Base-by-base conservation (phyloP, 2,888 invertebrate genomes). In the Andrena flavipes region DNA sequence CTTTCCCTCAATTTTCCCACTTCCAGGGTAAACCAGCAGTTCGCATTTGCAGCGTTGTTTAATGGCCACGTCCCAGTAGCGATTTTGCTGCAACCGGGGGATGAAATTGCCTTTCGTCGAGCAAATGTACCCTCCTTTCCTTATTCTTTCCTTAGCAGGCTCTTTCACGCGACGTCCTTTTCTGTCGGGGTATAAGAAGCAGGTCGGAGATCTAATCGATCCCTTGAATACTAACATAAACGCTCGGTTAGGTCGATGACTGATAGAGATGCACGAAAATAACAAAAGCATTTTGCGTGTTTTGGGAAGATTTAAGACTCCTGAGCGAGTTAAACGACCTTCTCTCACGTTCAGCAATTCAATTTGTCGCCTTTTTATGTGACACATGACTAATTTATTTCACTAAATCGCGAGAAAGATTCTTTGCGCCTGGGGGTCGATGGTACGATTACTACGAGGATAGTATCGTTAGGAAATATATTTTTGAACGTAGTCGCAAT, bases 161-260 rank as follows among this genome's bases (percentile, higher is more conserved):
- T 16, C 56, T 56, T 4, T 23, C 10, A 56, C 23, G 56, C 26
- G 62, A 33, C 56, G 48, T 42, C 69, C 67, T 60, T 77, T 80
- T 64, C 51, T 13, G 60, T 68, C 62, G 65, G 65, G 64, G 64
- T 33, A 67, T 63, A 71, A 62, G 23, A 23, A 62, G 62, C 35
- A 77, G 79, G 68, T 81, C 70, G 77, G 82, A 74, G 78, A 80
- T 73, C 60, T 82, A 56, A 56, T 56, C 56, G 56, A 56, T 56
- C 10, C 23, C 84, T 85, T 78, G 59, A 64, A 85, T 81, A 80
- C 81, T 80, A 86, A 90, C 69, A 84, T 90, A 89, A 90, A 90
- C 90, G 90, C 73, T 84, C 86, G 73, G 84, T 83, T 72, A 87
- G 90, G 90, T 90, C 90, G 89, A 90, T 90, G 87, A 88, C 30